These are phyloP conservation scores for Amniataba percoides DNA, from an alignment of 2,797 vertebrate genomes.

Conservation along the genomic window DNA sequence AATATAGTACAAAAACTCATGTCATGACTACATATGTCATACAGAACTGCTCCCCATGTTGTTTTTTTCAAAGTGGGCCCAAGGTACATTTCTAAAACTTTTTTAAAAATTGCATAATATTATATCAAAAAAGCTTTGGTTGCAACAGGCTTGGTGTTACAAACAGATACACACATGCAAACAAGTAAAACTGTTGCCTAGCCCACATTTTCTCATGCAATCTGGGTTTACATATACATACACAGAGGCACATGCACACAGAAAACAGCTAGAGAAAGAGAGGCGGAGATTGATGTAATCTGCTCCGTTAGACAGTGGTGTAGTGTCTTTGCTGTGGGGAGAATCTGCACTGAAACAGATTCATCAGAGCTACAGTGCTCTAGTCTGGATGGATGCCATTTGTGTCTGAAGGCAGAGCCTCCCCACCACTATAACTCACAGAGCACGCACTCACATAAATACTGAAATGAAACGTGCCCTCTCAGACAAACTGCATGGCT, in stretches of 20 bases:
- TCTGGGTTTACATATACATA: not conserved
- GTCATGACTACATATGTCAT: not conserved
- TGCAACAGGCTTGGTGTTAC: not conserved
- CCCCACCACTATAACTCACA: constrained; percentile 49
- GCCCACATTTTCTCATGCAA: not conserved
- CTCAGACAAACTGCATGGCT: constrained; percentile 48
- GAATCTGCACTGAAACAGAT: constrained; percentile 70
- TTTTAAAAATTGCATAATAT: not conserved
- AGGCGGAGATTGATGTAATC: constrained; percentile 28
- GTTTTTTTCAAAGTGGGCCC: not conserved
- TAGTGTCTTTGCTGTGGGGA: constrained; percentile 63
- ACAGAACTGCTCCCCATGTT: not conserved
- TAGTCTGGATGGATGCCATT: constrained; percentile 68
- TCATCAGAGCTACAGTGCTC: constrained; percentile 63
- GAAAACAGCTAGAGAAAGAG: constrained; percentile 17
- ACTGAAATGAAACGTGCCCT: constrained; percentile 58
- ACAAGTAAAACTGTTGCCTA: not conserved
- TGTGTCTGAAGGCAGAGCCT: constrained; percentile 66
- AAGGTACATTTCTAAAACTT: not conserved
- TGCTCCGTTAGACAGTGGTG: constrained; percentile 48
- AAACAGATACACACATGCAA: not conserved
- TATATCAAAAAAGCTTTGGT: not conserved
- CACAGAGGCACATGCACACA: constrained; percentile 5
- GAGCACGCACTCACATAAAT: constrained; percentile 52
- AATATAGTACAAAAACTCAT: not conserved